phyloP scores from a whole-genome alignment of 1,140 invertebrate genomes.

The Saccostrea glomerata region DNA sequence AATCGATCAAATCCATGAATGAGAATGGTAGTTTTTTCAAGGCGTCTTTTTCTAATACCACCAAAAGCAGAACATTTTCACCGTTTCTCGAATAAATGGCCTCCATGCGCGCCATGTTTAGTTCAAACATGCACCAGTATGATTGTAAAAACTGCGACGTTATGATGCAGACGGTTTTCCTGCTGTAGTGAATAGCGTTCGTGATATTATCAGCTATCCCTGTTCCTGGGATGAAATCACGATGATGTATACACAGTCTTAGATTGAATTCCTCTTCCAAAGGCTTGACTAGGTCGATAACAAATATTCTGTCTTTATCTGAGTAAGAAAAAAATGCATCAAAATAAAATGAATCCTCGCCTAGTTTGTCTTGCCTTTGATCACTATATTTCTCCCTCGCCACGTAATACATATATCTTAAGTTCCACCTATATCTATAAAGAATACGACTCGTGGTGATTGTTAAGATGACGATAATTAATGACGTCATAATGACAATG shows the following conservation, averaged over 20 bases:
- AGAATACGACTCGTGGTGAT: slow-evolving; percentile 18
- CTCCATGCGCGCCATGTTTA: slow-evolving; percentile 78
- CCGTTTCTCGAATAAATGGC: slow-evolving; percentile 59
- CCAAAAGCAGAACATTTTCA: slow-evolving; percentile 58
- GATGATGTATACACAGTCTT: slow-evolving; percentile 65
- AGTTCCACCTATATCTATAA: slow-evolving; percentile 63
- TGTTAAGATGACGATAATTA: slow-evolving; percentile 29
- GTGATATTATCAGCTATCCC: slow-evolving; percentile 83
- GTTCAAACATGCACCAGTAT: slow-evolving; percentile 86
- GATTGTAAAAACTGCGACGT: slow-evolving; percentile 83
- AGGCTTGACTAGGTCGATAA: slow-evolving; percentile 48
- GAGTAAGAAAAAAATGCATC: slow-evolving; percentile 69
- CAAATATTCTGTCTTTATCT: slow-evolving; percentile 56
- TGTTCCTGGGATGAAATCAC: slow-evolving; percentile 69
- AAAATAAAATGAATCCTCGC: slow-evolving; percentile 65
- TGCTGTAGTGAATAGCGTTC: slow-evolving; percentile 82
- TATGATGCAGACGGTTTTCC: slow-evolving; percentile 83
- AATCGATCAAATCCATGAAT: slow-evolving; percentile 58
- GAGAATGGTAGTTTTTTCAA: slow-evolving; percentile 51
- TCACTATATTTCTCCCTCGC: slow-evolving; percentile 48
- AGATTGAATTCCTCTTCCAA: slow-evolving; percentile 57
- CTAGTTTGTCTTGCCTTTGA: neutral
- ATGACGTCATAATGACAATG: neutral
- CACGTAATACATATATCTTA: slow-evolving; percentile 66
- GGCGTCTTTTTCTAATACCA: slow-evolving; percentile 59